Evolutionary conservation across 2,888 invertebrate species (phyloP), one percentile per base, ranked within the genome.

Genomic region (Chloromyia formosa): DNA sequence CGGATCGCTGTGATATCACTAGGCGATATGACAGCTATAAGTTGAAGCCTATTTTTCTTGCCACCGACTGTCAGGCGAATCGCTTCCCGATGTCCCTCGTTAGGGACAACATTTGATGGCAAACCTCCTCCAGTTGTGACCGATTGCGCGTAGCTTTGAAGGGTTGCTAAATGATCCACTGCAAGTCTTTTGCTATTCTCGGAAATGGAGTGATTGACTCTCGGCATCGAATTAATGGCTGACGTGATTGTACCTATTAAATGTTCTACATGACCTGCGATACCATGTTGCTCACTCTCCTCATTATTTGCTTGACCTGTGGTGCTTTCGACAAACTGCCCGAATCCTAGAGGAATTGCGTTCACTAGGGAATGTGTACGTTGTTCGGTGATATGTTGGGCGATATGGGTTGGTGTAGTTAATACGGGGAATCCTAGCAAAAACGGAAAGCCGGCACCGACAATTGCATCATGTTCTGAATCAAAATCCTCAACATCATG

Each of bases 11-110:
- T 85, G 49, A 83, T 79, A 16, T 77, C 62, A 14, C 22, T 75
- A 1, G 22, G 74, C 10, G 78, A 76, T 0, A 84, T 83, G 35
- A 86, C 81, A 4, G 86, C 87, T 74, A 85, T 80, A 5, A 87
- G 78, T 14, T 78, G 81, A 10, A 81, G 82, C 2, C 80, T 80
- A 64, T 80, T 78, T 74, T 80, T 75, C 49, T 78, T 74, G 42
- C 79, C 75, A 40, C 85, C 85, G 49, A 85, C 82, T 69, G 81
- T 81, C 14, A 86, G 68, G 9, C 83, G 80, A 16, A 83, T 78
- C 35, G 86, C 77, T 77, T 86, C 85, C 3, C 82, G 56, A 18
- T 58, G 18, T 14, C 23, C 27, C 14, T 56, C 35, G 4, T n/a
- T n/a, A 12, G 49, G 12, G 5, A 49, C 49, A 12, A n/a, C 16